These are phyloP conservation scores for Petrolisthes cinctipes DNA, from an alignment of 2,888 invertebrate species.

Conservation along the genomic window DNA sequence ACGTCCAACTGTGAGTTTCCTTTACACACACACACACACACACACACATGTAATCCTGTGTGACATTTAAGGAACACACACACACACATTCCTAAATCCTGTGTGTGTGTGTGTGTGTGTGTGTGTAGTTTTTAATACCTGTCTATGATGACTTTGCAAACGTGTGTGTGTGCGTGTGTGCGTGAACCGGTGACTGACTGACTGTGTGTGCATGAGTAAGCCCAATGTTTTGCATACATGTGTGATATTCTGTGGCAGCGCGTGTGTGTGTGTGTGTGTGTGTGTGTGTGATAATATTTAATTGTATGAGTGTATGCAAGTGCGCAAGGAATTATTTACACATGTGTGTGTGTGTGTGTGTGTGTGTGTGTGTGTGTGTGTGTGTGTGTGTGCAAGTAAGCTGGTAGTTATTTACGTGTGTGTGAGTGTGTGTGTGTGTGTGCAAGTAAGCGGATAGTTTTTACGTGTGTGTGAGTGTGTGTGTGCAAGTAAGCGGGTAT, in stretches of 20 bases:
- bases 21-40: no score
- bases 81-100: background rate
- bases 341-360: slow-evolving; percentile 9
- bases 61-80: background rate
- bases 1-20: no score
- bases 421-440: background rate
- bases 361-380: slow-evolving; percentile 12
- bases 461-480: background rate
- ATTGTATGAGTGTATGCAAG: slow-evolving; percentile 21
- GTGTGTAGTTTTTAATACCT: no score
- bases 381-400: slow-evolving; percentile 12
- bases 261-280: slow-evolving; percentile 34
- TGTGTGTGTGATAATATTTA: slow-evolving; percentile 28
- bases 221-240: background rate
- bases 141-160: background rate
- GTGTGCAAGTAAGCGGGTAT: background rate
- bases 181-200: background rate
- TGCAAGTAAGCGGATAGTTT: no score
- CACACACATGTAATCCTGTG: no score
- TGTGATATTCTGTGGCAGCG: background rate
- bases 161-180: slow-evolving; percentile 15
- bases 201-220: background rate
- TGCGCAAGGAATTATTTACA: background rate
- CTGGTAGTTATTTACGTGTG: no score
- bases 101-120: background rate